Base-by-base conservation (phyloP, 2,113 vertebrate genomes). In the Physeter macrocephalus region DNA sequence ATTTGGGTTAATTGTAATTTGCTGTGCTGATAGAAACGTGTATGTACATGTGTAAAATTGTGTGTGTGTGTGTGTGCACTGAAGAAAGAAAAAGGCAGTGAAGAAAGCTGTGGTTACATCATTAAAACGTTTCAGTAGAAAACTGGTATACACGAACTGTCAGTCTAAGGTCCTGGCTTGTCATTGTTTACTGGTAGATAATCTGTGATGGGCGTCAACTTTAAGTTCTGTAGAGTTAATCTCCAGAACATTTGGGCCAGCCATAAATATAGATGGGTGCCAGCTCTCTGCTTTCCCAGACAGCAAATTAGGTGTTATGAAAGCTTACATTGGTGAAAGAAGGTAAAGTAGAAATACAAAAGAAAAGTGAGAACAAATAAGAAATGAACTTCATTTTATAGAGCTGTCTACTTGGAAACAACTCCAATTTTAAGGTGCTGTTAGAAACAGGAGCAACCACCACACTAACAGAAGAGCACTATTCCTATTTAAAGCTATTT, bases 231-330 rank as follows among this genome's bases (percentile, higher is more conserved):
- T 87, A 83, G 41, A 59, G 83, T 96, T 88, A 93, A 78, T 36
- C 75, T 81, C 1, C 41, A 96, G 1, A 96, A 43, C 67, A 43
- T 1, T 18, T 14, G 12, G 71, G 67, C 75, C 62, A 71, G 80
- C 64, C 49, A 91, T 39, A 1, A 94, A 97, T 97, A 95, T 27
- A 93, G 6, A 75, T 39, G 0, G 36, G n/a, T 4, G 3, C 18
- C 72, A 81, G 41, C 39, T 97, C 59, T 52, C 41, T 95, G 34
- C 66, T 98, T 78, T 93, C 86, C 57, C 90, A 95, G 81, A 25
- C 29, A 97, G 87, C 85, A 95, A 27, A 90, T 97, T 97, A 95
- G 89, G 59, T 97, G 49, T 72, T 96, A 84, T 97, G 89, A 98
- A 97, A 72, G 95, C 86, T 92, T 88, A 93, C 8, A 1, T 88